A percentile compares a stretch with the other conserved stretches of the same genome.
phyloP scores from a whole-genome alignment of 2,113 vertebrate genomes.

The Dicaeum eximium region DNA sequence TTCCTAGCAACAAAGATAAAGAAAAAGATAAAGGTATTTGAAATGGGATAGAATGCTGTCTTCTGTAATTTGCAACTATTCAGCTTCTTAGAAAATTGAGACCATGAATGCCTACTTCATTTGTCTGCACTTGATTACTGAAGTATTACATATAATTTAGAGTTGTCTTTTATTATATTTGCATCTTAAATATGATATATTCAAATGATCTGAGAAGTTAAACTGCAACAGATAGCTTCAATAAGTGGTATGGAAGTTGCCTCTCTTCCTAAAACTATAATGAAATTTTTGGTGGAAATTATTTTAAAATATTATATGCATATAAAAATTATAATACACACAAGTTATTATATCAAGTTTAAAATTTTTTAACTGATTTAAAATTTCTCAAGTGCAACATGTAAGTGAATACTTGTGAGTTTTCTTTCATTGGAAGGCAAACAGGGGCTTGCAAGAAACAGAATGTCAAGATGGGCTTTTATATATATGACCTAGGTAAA shows the following conservation, averaged over 20 bases:
- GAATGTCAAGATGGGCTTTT: not conserved
- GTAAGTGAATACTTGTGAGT: not conserved
- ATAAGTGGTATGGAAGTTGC: not conserved
- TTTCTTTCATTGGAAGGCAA: not conserved
- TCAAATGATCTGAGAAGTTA: not conserved
- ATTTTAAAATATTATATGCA: not conserved
- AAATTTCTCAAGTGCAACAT: not conserved
- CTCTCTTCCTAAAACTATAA: not conserved
- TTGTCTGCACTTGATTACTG: constrained; percentile 21
- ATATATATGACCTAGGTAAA: not conserved
- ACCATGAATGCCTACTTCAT: not conserved
- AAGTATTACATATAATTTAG: not conserved
- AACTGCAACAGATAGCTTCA: not conserved
- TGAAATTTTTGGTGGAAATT: not conserved
- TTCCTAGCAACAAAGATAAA: constrained; percentile 34
- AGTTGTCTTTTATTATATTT: not conserved
- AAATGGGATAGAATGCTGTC: not conserved
- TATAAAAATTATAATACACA: not conserved
- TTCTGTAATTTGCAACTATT: constrained; percentile 42
- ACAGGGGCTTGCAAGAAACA: not conserved
- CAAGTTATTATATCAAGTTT: not conserved
- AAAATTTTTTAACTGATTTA: not conserved
- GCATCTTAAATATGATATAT: not conserved
- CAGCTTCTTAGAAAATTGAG: constrained; percentile 24
- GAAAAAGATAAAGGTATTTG: not conserved